A percentile compares a stretch with the other conserved stretches of the same genome.
These are phyloP conservation scores for Gymnoscopelus microlampas DNA, from an alignment of 2,797 vertebrate genomes.

Conservation along the genomic window DNA sequence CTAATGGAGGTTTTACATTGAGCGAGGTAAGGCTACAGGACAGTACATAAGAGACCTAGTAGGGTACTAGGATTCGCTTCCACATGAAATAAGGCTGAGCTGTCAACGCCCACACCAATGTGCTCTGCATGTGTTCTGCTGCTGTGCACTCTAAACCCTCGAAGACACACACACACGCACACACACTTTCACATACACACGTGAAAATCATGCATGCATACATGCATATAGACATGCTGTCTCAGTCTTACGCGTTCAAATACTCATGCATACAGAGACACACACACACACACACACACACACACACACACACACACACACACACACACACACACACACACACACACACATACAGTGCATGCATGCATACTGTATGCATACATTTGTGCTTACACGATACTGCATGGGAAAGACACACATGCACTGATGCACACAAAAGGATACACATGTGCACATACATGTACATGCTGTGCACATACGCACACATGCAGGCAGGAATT, in stretches of 20 bases:
- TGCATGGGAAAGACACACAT: neutral
- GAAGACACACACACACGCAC: neutral
- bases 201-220: neutral
- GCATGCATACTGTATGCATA: slow-evolving; percentile 7
- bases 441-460: neutral
- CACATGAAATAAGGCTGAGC: slow-evolving; percentile 47
- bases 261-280: neutral
- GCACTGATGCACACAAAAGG: neutral
- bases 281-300: slow-evolving; percentile 1
- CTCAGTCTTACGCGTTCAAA: slow-evolving; percentile 18
- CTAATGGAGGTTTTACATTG: neutral
- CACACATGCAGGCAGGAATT: slow-evolving; percentile 14
- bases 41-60: slow-evolving; percentile 20
- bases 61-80: slow-evolving; percentile 24
- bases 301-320: neutral
- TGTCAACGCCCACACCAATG: slow-evolving; percentile 49
- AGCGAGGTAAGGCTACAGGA: neutral
- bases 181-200: neutral
- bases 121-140: slow-evolving; percentile 52
- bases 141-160: slow-evolving; percentile 56
- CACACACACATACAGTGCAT: slow-evolving; percentile 29
- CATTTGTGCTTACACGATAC: no score
- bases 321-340: neutral
- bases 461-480: slow-evolving; percentile 16
- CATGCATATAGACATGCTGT: slow-evolving; percentile 31